Percentiles rank a stretch among this genome's conserved stretches.
Conservation (phyloP, 2,113 vertebrate species). For the Loxodonta africana region DNA sequence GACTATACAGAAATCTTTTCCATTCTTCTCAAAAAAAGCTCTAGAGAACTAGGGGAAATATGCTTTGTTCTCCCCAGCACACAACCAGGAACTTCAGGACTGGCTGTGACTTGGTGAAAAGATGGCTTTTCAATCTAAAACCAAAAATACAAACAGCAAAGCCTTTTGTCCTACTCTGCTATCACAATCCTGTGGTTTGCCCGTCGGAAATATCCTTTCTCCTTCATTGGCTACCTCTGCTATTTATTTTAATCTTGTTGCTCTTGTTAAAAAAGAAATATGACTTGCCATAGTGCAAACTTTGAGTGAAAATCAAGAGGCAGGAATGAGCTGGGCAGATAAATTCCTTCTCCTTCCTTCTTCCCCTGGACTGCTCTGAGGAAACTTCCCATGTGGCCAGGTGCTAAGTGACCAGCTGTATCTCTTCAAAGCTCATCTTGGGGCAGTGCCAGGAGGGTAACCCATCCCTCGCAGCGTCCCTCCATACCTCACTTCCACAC, state of each 20-base stretch:
- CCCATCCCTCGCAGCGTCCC: not conserved
- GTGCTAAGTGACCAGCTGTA: not conserved
- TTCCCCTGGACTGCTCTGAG: not conserved
- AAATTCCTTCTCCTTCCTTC: slow-evolving; percentile 28
- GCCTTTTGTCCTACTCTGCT: not conserved
- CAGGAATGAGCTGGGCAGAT: not conserved
- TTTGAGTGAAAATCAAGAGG: not conserved
- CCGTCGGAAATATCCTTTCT: not conserved
- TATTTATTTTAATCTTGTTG: not conserved
- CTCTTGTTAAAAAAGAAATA: not conserved
- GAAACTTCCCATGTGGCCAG: not conserved
- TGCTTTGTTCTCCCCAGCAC: not conserved
- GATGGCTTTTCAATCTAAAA: not conserved
- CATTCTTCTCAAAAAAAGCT: not conserved
- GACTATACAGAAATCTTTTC: not conserved
- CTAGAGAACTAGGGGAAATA: not conserved
- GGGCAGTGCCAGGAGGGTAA: no score
- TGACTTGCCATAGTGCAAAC: not conserved
- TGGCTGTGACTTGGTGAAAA: not conserved
- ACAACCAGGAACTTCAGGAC: not conserved
- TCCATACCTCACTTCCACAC: not conserved
- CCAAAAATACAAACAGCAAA: not conserved
- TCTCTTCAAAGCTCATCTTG: not conserved
- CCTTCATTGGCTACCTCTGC: not conserved
- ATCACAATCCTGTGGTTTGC: not conserved